phyloP scores from a whole-genome alignment of 2,888 invertebrate species.

The Aleiodes testaceus region DNA sequence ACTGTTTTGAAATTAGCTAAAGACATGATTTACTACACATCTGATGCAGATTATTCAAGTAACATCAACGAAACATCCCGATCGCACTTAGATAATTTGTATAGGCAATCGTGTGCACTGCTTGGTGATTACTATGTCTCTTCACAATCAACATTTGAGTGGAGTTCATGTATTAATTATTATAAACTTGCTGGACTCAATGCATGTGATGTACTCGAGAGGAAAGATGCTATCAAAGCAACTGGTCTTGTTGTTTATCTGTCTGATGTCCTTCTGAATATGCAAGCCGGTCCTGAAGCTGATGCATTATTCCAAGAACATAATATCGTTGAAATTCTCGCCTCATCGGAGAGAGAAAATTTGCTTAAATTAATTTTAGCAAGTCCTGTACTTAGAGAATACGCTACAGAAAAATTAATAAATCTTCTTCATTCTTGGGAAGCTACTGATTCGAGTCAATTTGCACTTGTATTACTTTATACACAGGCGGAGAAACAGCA shows the following conservation, averaged over 20 bases:
- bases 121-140: conserved; percentile 76
- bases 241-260: conserved; percentile 66
- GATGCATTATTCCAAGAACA: conserved; percentile 72
- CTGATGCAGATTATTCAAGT: conserved; percentile 44
- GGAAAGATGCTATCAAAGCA: conserved; percentile 63
- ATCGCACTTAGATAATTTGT: conserved; percentile 72
- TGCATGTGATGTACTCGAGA: conserved; percentile 74
- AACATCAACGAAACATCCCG: conserved; percentile 48
- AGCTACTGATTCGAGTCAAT: conserved; percentile 67
- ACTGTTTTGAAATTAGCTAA: conserved; percentile 77
- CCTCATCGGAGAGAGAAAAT: conserved; percentile 66
- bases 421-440: conserved; percentile 69
- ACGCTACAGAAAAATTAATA: conserved; percentile 76
- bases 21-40: conserved; percentile 58
- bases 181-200: conserved; percentile 75
- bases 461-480: conserved; percentile 74
- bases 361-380: conserved; percentile 75
- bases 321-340: conserved; percentile 67
- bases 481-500: conserved; percentile 75
- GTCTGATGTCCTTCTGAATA: conserved; percentile 68
- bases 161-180: conserved; percentile 74
- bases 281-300: conserved; percentile 72
- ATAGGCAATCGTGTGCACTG: conserved; percentile 75
- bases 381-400: conserved; percentile 75
- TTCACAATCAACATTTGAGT: conserved; percentile 70